Conservation (phyloP, 2,888 invertebrate species). For the Stenchaetothrips biformis region DNA sequence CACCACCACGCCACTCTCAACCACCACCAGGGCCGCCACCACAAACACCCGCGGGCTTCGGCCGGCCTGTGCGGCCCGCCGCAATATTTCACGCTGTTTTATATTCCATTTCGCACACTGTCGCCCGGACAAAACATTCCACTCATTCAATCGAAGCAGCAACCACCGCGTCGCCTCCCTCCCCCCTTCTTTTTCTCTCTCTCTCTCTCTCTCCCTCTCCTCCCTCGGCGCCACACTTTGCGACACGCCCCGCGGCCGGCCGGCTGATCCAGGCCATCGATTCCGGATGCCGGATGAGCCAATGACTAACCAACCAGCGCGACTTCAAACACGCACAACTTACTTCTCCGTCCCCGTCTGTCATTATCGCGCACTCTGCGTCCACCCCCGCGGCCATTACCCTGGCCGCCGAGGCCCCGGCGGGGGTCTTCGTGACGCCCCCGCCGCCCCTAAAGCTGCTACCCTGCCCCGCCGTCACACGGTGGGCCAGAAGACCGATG, state of each 20-base stretch:
- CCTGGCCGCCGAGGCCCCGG: no score
- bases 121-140: slow-evolving; percentile 10
- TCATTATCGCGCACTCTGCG: background rate
- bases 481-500: no score
- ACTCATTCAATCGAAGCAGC: slow-evolving; percentile 4
- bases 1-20: background rate
- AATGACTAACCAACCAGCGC: no score
- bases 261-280: no score
- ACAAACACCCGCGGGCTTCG: background rate
- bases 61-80: background rate
- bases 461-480: no score
- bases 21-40: background rate
- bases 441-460: no score
- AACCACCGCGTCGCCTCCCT: background rate
- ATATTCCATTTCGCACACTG: slow-evolving; percentile 23
- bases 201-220: background rate
- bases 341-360: background rate
- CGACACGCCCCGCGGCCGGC: no score
- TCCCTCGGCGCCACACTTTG: background rate
- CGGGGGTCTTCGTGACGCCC: no score
- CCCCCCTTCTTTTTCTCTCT: background rate
- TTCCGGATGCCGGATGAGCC: no score
- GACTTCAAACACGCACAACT: background rate
- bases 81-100: slow-evolving; percentile 18
- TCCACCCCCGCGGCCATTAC: no score